Percentiles rank a stretch among this genome's conserved stretches.
Conservation (phyloP, 2,888 invertebrate genomes). For the Volucella bombylans region DNA sequence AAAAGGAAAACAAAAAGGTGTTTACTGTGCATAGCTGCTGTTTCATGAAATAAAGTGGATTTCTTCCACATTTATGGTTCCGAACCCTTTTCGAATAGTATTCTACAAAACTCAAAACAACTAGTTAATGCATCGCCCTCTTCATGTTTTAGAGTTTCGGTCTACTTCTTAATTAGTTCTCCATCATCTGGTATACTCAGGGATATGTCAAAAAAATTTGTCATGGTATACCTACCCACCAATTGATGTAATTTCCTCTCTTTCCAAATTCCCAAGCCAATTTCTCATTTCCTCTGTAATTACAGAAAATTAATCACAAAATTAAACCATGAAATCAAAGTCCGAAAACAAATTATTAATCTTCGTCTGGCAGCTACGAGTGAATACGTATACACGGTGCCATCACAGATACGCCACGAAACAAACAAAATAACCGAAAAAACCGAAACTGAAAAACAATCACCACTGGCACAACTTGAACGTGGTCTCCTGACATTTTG, state of each 20-base stretch:
- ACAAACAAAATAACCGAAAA: slow-evolving; percentile 29
- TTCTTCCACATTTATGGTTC: too few species aligned
- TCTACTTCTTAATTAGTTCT: too few species aligned
- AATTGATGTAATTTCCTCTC: slow-evolving; percentile 46
- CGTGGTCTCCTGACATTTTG: slow-evolving; percentile 56
- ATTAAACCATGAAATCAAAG: slow-evolving; percentile 73
- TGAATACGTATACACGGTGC: slow-evolving; percentile 51
- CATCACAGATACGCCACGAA: slow-evolving; percentile 59
- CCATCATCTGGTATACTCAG: neutral
- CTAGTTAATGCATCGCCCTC: too few species aligned
- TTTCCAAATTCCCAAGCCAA: slow-evolving; percentile 21
- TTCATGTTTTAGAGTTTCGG: too few species aligned
- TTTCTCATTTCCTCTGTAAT: slow-evolving; percentile 67
- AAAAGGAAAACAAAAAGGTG: too few species aligned
- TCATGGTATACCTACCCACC: slow-evolving; percentile 53
- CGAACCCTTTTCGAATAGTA: too few species aligned
- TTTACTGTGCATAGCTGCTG: too few species aligned
- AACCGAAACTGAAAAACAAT: slow-evolving; percentile 56
- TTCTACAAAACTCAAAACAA: too few species aligned
- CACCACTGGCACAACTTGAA: slow-evolving; percentile 15
- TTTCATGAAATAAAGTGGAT: too few species aligned
- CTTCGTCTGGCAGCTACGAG: slow-evolving; percentile 55
- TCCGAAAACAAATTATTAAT: slow-evolving; percentile 73
- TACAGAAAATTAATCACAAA: slow-evolving; percentile 72
- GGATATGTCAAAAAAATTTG: slow-evolving; percentile 62